Conservation (phyloP, 2,888 invertebrate species). For the Netelia virgata region DNA sequence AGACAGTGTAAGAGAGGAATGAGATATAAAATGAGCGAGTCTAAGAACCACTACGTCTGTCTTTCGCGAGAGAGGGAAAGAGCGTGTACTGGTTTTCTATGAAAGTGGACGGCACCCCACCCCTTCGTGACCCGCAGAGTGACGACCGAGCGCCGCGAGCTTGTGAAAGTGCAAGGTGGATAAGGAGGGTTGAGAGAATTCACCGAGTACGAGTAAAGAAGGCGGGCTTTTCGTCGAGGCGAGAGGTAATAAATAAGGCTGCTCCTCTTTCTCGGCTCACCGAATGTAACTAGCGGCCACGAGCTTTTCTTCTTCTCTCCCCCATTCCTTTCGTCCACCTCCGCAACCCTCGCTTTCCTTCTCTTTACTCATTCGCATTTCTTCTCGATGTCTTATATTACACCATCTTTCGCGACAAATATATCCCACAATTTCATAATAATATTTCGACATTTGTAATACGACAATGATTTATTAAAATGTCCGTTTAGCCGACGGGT, state of each 20-base stretch:
- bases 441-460: slow-evolving; percentile 46
- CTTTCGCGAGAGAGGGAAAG: neutral
- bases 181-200: slow-evolving; percentile 59
- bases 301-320: slow-evolving; percentile 53
- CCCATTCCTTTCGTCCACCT: neutral
- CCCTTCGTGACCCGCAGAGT: slow-evolving; percentile 53
- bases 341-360: slow-evolving; percentile 9
- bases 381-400: slow-evolving; percentile 18
- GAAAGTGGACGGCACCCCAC: slow-evolving; percentile 36
- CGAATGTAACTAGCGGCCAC: slow-evolving; percentile 66
- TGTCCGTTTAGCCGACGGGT: slow-evolving; percentile 1
- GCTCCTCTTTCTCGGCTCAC: slow-evolving; percentile 59
- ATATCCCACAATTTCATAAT: slow-evolving; percentile 38
- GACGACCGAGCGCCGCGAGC: slow-evolving; percentile 71
- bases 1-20: neutral
- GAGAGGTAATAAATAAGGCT: slow-evolving; percentile 76
- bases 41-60: slow-evolving; percentile 6
- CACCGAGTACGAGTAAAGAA: slow-evolving; percentile 24
- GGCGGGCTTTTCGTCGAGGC: slow-evolving; percentile 65
- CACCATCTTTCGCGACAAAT: slow-evolving; percentile 23
- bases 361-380: slow-evolving; percentile 42
- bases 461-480: slow-evolving; percentile 43
- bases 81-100: slow-evolving; percentile 19
- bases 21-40: slow-evolving; percentile 50
- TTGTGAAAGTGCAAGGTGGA: slow-evolving; percentile 80